These are phyloP conservation scores for Amblyopsis rosae DNA, from an alignment of 2,113 vertebrate species.

Conservation along the genomic window DNA sequence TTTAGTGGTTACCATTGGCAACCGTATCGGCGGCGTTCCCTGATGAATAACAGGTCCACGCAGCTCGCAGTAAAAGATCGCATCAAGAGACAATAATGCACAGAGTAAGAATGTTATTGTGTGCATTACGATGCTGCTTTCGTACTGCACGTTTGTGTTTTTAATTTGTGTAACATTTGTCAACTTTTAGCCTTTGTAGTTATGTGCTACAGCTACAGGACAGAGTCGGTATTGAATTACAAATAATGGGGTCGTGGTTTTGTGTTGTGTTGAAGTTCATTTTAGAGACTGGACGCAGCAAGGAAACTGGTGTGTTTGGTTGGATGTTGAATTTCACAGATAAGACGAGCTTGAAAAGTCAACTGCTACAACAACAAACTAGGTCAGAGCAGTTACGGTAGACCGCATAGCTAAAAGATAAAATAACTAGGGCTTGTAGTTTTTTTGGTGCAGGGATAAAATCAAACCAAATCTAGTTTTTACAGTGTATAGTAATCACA, in stretches of 20 bases:
- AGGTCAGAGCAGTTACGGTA: not conserved
- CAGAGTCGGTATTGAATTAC: slow-evolving; percentile 51
- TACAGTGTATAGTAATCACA: not conserved
- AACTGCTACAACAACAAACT: not conserved
- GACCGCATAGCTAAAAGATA: not conserved
- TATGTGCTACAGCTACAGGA: slow-evolving; percentile 3
- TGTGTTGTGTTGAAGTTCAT: slow-evolving; percentile 16
- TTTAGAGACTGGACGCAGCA: not conserved
- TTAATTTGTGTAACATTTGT: not conserved
- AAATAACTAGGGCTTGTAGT: not conserved
- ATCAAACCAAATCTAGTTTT: too few relatives aligned
- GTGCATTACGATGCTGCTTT: not conserved
- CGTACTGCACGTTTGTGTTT: not conserved
- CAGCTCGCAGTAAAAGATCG: not conserved
- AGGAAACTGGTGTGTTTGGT: not conserved
- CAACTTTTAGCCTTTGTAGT: slow-evolving; percentile 10
- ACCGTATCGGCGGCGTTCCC: slow-evolving; percentile 29
- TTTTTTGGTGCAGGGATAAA: too few relatives aligned
- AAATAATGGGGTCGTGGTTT: slow-evolving; percentile 30
- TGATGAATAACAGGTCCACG: slow-evolving; percentile 14
- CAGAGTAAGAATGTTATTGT: not conserved
- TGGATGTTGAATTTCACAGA: not conserved
- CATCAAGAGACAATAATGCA: not conserved
- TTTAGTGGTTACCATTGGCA: slow-evolving; percentile 58
- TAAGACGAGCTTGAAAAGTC: not conserved